These are phyloP conservation scores for Bellardia pandia DNA, from an alignment of 2,888 invertebrate genomes.

Conservation along the genomic window DNA sequence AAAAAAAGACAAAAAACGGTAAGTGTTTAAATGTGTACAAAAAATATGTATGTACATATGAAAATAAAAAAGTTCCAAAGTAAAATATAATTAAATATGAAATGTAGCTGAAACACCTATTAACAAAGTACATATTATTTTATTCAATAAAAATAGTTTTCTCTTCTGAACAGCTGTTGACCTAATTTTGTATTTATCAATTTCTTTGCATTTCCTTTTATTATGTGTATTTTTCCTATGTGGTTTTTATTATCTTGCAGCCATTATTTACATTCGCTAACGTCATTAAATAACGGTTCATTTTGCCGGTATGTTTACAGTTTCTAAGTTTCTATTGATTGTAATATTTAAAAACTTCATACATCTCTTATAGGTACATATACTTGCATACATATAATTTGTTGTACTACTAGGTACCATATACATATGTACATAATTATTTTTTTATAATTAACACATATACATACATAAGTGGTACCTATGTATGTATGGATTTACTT, in stretches of 20 bases:
- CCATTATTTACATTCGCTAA: slow-evolving; percentile 43
- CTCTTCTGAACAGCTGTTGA: slow-evolving; percentile 75
- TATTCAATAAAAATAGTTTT: slow-evolving; percentile 70
- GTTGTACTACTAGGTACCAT: neutral
- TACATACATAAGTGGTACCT: too few species aligned
- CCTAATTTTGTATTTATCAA: slow-evolving; percentile 46
- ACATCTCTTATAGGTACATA: neutral
- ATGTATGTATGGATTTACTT: too few species aligned
- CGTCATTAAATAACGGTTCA: slow-evolving; percentile 2
- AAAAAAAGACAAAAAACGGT: slow-evolving; percentile 81
- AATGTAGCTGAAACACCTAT: neutral
- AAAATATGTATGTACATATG: slow-evolving; percentile 8
- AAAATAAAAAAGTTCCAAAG: neutral
- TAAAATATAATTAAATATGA: neutral
- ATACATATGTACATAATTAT: too few species aligned
- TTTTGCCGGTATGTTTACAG: neutral
- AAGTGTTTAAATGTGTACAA: slow-evolving; percentile 65
- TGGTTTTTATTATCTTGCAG: neutral
- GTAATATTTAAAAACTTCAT: neutral
- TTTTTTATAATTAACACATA: neutral
- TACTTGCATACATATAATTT: neutral
- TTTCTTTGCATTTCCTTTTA: neutral
- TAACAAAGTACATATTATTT: neutral
- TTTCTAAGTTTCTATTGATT: neutral
- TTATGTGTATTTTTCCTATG: neutral